Conservation (phyloP, 2,888 invertebrate species). For the Drosophila pseudotakahashii region DNA sequence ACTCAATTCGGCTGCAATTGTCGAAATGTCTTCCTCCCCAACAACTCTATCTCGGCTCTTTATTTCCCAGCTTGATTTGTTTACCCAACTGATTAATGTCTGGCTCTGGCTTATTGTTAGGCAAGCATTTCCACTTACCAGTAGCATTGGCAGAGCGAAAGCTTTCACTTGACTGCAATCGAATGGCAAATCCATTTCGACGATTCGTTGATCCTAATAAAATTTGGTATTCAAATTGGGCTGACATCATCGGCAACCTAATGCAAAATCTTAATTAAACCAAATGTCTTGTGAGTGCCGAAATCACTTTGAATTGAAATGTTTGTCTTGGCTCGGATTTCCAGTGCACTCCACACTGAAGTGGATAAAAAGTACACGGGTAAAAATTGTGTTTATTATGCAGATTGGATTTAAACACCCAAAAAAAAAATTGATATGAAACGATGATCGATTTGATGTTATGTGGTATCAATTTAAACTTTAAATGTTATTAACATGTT, state of each 20-base stretch:
- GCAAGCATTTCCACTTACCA: slow-evolving; percentile 26
- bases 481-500: too few relatives aligned
- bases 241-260: slow-evolving; percentile 15
- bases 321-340: slow-evolving; percentile 19
- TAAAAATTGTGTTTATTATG: slow-evolving; percentile 1
- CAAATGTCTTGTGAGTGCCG: slow-evolving; percentile 20
- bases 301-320: slow-evolving; percentile 21
- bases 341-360: slow-evolving; percentile 11
- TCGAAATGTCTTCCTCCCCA: slow-evolving; percentile 37
- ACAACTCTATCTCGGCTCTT: slow-evolving; percentile 37
- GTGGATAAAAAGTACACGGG: neutral
- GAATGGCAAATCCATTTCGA: slow-evolving; percentile 15
- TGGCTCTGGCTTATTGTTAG: slow-evolving; percentile 49
- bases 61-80: slow-evolving; percentile 48
- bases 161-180: slow-evolving; percentile 22
- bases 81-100: slow-evolving; percentile 62
- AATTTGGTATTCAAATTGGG: slow-evolving; percentile 28
- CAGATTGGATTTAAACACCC: neutral
- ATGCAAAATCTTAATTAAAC: slow-evolving; percentile 33
- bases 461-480: too few relatives aligned
- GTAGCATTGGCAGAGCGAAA: slow-evolving; percentile 26
- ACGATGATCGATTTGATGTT: too few relatives aligned
- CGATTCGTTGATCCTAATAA: slow-evolving; percentile 2
- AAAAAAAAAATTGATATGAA: too few relatives aligned
- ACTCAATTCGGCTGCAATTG: slow-evolving; percentile 53